Percentiles rank a stretch among this genome's conserved stretches.
Conservation (phyloP, 2,888 invertebrate species). For the Rosalia funebris region DNA sequence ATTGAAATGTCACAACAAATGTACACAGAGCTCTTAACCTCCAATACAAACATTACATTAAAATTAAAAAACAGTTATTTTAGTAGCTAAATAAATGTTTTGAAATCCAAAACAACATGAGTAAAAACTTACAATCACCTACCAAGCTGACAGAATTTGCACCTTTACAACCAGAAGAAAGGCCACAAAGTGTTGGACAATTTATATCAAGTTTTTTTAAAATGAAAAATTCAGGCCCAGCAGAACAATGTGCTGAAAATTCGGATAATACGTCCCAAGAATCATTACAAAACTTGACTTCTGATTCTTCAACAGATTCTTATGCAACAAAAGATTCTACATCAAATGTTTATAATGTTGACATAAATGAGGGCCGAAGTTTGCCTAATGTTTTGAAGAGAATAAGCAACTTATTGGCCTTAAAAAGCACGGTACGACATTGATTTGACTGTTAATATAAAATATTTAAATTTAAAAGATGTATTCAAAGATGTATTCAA, state of each 20-base stretch:
- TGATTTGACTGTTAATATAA: conserved; percentile 2
- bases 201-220: conserved; percentile 81
- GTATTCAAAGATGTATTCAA: no score
- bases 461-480: neutral
- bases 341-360: conserved; percentile 64
- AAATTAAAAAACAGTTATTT: no score
- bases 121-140: conserved; percentile 65
- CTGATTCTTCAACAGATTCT: conserved; percentile 58
- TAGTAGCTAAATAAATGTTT: no score
- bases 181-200: conserved; percentile 77
- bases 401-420: conserved; percentile 87
- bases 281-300: conserved; percentile 59
- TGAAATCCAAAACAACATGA: no score
- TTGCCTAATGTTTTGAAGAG: conserved; percentile 87
- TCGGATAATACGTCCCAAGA: conserved; percentile 52
- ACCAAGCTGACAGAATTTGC: conserved; percentile 82
- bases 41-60: no score
- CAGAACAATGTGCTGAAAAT: conserved; percentile 53
- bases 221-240: conserved; percentile 68
- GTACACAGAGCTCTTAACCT: no score
- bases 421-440: conserved; percentile 77
- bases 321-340: conserved; percentile 31
- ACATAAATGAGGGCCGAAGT: conserved; percentile 77
- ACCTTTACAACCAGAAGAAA: conserved; percentile 79
- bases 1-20: no score